Evolutionary conservation across 2,888 invertebrate genomes (phyloP).

Genomic region (Chouioia cunea): DNA sequence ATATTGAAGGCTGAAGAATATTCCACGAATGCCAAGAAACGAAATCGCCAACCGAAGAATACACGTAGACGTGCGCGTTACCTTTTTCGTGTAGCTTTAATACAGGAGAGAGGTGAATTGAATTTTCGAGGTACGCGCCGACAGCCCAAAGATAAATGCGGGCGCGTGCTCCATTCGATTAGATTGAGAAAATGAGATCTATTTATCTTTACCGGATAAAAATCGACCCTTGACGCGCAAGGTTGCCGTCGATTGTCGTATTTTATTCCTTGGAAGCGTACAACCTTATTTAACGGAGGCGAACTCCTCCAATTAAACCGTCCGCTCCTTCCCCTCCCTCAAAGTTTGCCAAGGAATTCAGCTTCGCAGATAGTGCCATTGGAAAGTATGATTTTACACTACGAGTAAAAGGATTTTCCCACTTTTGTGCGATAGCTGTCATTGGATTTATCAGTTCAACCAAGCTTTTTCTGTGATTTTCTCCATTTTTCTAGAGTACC

Average conservation of each 20-base stretch:
- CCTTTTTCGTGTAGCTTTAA: too few species aligned
- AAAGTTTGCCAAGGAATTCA: neutral
- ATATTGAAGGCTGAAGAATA: too few species aligned
- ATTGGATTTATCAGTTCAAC: neutral
- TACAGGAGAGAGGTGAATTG: constrained; percentile 20
- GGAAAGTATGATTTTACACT: constrained; percentile 12
- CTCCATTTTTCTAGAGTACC: too few species aligned
- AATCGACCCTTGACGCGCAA: constrained; percentile 17
- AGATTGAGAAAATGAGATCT: constrained; percentile 29
- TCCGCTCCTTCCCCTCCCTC: neutral
- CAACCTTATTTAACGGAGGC: constrained; percentile 13
- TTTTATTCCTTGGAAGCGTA: neutral
- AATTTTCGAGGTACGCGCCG: constrained; percentile 29
- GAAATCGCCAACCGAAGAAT: too few species aligned
- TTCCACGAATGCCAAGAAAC: too few species aligned
- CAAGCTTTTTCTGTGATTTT: neutral
- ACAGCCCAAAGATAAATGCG: constrained; percentile 29
- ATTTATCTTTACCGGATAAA: constrained; percentile 26
- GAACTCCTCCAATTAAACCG: constrained; percentile 26
- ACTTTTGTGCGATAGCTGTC: neutral
- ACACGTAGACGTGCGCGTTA: neutral
- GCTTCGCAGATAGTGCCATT: neutral
- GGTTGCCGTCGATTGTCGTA: neutral
- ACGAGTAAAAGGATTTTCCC: neutral
- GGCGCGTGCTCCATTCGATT: constrained; percentile 17